Evolutionary conservation across 2,888 invertebrate genomes (phyloP).

Genomic region (Lasioglossum figueresi): DNA sequence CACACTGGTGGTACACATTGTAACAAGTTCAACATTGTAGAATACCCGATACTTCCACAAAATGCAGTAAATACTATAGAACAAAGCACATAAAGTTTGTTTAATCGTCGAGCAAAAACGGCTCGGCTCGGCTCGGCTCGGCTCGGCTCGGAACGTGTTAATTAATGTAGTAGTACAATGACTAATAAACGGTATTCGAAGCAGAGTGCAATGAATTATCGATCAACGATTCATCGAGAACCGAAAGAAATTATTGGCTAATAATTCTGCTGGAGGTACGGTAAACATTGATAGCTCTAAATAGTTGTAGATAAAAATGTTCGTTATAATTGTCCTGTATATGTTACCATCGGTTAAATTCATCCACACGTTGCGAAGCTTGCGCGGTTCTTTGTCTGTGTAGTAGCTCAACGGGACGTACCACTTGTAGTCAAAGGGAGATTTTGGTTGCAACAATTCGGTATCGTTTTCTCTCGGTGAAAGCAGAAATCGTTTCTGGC

Average conservation of each 20-base stretch:
- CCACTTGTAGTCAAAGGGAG: conserved; percentile 89
- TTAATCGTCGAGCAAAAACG: no score
- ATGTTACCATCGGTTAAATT: conserved; percentile 90
- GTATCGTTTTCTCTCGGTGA: conserved; percentile 85
- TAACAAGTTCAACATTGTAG: no score
- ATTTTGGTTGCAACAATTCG: conserved; percentile 83
- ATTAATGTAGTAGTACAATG: no score
- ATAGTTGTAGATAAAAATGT: conserved; percentile 33
- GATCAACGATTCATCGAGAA: not conserved
- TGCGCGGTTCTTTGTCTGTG: conserved; percentile 87
- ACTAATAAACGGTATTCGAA: not conserved
- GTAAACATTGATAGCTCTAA: conserved; percentile 26
- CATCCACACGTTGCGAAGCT: conserved; percentile 89
- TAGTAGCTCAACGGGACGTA: conserved; percentile 92
- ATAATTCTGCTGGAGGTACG: not conserved
- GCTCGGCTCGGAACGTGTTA: no score
- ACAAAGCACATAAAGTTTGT: no score
- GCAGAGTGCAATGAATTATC: not conserved
- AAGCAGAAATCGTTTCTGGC: conserved; percentile 88
- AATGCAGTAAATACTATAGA: no score
- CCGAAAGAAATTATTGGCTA: conserved; percentile 26
- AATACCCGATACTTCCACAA: no score
- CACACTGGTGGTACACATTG: no score
- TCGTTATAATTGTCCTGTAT: conserved; percentile 55
- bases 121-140: no score